Evolutionary conservation across 2,797 vertebrate genomes (phyloP), one percentile per base, ranked within the genome.

Genomic region (Hapalemur alaotrensis): DNA sequence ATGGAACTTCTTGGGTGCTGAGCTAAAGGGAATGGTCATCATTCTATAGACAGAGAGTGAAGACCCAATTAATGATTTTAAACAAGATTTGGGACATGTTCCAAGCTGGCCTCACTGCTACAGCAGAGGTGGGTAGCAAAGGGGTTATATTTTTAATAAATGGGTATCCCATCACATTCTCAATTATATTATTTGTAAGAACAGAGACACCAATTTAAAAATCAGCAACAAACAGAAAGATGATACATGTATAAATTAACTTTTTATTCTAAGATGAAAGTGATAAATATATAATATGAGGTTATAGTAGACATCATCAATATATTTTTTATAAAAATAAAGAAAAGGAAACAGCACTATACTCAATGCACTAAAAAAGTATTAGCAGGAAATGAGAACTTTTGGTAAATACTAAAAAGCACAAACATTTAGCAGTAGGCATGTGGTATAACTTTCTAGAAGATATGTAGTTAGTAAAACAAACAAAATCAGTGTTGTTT

Each of bases 401-500:
- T 95, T 59, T 72, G 43, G 32, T 79, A 41, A 95, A 30, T 17
- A 69, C 76, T 59, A 76, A 89, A 93, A 70, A 91, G 20, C 65
- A 89, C 2, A 76, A 50, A 61, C 43, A 43, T 72, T 95, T 52
- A 94, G 86, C 59, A 93, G 80, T 83, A 82, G 48, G 65, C 65
- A 65, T 80, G 81, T 54, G 81, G 89, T 67, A 0, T 63, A 75
- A 78, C 35, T 81, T 91, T 89, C 41, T 57, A 80, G 54, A 90
- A 63, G 32, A 48, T 9, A 65, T 0, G 13, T 32, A 78, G 75
- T 93, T 93, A 93, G 91, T 23, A 50, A 96, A 95, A 92, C 43
- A 94, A 95, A 93, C 75, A 96, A 89, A 96, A 95, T 93, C 79
- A 89, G 54, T 32, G 8, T 61, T 90, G 70, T 94, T 96, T 82